Evolutionary conservation across 2,797 vertebrate species (phyloP).

Genomic region (Syncerus caffer): DNA sequence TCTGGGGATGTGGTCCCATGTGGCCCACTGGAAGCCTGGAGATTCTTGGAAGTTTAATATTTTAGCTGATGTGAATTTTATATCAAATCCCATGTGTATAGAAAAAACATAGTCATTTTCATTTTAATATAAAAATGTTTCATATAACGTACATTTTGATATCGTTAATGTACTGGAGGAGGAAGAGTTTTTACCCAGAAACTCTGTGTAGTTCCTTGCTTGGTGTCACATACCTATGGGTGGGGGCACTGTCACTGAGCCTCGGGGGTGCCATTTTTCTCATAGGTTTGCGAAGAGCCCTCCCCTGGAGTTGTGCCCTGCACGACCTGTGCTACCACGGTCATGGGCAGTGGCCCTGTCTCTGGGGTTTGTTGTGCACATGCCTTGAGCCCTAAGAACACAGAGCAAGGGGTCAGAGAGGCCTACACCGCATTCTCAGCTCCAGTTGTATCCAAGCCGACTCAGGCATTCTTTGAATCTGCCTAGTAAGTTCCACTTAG

Average conservation of each 20-base stretch:
- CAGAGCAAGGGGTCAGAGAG: neutral
- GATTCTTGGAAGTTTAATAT: neutral
- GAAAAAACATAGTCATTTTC: neutral
- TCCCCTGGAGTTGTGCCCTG: neutral
- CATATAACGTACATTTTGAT: neutral
- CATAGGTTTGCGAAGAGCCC: neutral
- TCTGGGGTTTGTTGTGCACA: neutral
- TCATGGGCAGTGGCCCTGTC: neutral
- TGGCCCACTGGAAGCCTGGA: neutral
- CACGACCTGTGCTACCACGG: neutral
- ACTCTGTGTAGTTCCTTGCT: neutral
- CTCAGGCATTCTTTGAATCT: constrained; percentile 13
- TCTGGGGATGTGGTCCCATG: neutral
- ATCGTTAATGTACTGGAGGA: neutral
- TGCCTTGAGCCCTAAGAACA: neutral
- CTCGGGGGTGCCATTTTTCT: neutral
- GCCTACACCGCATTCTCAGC: neutral
- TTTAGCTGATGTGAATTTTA: neutral
- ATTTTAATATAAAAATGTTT: neutral
- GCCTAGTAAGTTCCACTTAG: neutral
- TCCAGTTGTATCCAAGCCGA: neutral
- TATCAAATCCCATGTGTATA: neutral
- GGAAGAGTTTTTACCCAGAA: neutral
- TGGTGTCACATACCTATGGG: neutral
- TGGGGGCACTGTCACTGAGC: neutral